A percentile compares a stretch with the other conserved stretches of the same genome.
Conservation (phyloP, 2,797 vertebrate species). For the Anabacerthia variegaticeps region DNA sequence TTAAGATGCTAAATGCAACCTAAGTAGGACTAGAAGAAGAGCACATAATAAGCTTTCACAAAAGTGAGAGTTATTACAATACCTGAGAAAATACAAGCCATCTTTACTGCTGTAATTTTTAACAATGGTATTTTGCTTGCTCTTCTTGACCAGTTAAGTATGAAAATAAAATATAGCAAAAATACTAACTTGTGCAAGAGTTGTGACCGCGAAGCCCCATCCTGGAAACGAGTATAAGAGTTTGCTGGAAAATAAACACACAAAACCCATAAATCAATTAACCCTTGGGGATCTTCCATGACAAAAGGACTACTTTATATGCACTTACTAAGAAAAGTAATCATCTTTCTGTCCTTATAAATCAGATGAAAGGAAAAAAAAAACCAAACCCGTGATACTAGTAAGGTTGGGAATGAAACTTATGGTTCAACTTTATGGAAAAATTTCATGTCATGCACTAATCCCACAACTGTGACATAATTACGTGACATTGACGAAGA, state of each 20-base stretch:
- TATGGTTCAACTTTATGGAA: not conserved
- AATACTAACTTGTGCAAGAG: constrained; percentile 88
- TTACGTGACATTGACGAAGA: not conserved
- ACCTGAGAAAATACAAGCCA: not conserved
- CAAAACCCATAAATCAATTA: not conserved
- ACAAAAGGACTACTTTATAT: not conserved
- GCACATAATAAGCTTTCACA: not conserved
- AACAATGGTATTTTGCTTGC: not conserved
- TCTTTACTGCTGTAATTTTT: not conserved
- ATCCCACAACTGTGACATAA: not conserved
- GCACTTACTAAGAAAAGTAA: not conserved
- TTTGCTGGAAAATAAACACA: constrained; percentile 79
- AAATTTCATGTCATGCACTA: not conserved
- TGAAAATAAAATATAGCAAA: not conserved
- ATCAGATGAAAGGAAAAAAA: not conserved
- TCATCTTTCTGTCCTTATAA: not conserved
- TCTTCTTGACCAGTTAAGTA: not conserved
- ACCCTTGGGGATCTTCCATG: not conserved
- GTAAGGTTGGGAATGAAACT: not conserved
- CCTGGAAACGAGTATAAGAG: constrained; percentile 88
- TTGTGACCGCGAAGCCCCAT: constrained; percentile 87
- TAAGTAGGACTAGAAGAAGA: not conserved
- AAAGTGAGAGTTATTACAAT: not conserved
- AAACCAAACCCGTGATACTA: not conserved
- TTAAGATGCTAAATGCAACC: not conserved